These are phyloP conservation scores for Spialia ferax DNA, from an alignment of 2,888 invertebrate genomes.

Conservation along the genomic window DNA sequence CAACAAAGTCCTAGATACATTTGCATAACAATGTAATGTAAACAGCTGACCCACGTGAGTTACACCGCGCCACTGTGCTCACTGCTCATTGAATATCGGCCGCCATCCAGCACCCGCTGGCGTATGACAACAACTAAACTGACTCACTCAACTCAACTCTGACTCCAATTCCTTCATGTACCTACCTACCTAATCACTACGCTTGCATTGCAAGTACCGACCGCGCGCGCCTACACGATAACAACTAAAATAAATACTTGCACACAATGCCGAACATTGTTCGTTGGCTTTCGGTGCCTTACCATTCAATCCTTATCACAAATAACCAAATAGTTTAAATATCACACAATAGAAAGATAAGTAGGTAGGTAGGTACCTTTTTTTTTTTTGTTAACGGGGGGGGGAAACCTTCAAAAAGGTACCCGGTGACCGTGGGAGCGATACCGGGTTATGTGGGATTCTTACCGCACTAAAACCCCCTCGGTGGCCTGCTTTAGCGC, in stretches of 20 bases:
- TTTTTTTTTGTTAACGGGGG: too few relatives aligned
- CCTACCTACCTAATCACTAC: neutral
- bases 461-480: too few relatives aligned
- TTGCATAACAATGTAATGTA: constrained; percentile 7
- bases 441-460: too few relatives aligned
- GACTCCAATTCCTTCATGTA: neutral
- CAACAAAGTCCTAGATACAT: neutral
- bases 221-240: neutral
- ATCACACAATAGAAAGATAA: too few relatives aligned
- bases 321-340: constrained; percentile 1
- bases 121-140: constrained; percentile 8
- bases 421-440: too few relatives aligned
- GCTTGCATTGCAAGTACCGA: neutral
- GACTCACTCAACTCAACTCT: neutral
- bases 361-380: too few relatives aligned
- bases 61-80: neutral
- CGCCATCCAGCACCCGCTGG: neutral
- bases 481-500: too few relatives aligned
- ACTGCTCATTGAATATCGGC: constrained; percentile 2
- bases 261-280: neutral
- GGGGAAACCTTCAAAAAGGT: too few relatives aligned
- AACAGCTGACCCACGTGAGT: constrained; percentile 4
- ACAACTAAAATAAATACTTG: neutral
- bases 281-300: neutral
- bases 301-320: neutral